Base-by-base conservation (phyloP, 2,888 invertebrate genomes). In the Platycnemis pennipes region DNA sequence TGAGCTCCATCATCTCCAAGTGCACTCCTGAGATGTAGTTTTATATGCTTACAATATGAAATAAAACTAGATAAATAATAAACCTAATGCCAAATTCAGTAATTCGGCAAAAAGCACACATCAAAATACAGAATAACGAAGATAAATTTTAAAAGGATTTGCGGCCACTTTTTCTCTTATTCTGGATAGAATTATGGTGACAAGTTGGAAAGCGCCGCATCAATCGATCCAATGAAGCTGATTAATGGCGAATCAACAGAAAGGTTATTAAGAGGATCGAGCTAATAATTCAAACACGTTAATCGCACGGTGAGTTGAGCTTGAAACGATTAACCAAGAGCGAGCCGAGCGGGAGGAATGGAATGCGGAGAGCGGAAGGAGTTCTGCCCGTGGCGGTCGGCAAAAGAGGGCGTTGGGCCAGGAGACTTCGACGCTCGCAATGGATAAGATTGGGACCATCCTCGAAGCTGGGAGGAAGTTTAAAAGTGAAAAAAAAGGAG, bases 341-440 rank as follows among this genome's bases (percentile, higher is more conserved):
- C 77, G 26, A 77, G 77, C 31, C 37, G 63, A 63, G 63, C 77
- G 31, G 69, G 31, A 31, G 26, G 63, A 8, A 63, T 26, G 63
- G 63, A 63, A 63, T 37, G 77, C 77, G 22, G 77, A 37, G 77
- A 8, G 77, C 8, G 37, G 31, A 77, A 37, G 77, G 16, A 37
- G 37, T 63, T n/a, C 63, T 26, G 8, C 63, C 63, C 77, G 77
- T 11, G 31, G 77, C 77, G 37, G 37, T 26, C 37, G 8, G 77
- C 5, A 77, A 77, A 37, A 77, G 77, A 77, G 37, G 37, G n/a
- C 77, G 37, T 77, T 77, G 11, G 37, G 77, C 77, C 77, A 1
- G 91, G 91, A 63, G 91, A 91, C 91, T 91, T 91, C n/a, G 69
- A 91, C 91, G 91, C 63, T 22, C 87, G 87, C 45, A 45, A 46